phyloP scores from a whole-genome alignment of 2,797 vertebrate species.

The Coregonus sp. region DNA sequence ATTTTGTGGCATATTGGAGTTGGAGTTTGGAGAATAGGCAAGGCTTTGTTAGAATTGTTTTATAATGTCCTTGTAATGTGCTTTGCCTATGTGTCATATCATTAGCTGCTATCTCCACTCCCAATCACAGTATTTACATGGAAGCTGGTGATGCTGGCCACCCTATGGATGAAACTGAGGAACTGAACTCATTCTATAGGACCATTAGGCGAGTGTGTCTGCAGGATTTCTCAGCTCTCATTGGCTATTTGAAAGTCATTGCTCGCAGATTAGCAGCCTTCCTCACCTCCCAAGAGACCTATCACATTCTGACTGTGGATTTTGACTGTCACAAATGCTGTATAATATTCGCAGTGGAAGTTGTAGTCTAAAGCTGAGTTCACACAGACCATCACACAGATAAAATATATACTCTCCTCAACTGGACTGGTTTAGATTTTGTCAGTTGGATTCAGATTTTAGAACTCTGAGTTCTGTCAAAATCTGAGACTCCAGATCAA shows the following conservation, averaged over 20 bases:
- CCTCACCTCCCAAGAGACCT: neutral
- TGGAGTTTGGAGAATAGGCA: too few species aligned
- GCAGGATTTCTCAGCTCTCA: neutral
- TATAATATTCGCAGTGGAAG: too few species aligned
- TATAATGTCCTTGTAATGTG: too few species aligned
- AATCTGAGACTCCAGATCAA: neutral
- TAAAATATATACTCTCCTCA: too few species aligned
- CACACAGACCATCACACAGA: too few species aligned
- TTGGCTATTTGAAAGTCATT: neutral
- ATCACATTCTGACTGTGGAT: neutral
- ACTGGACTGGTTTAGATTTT: too few species aligned
- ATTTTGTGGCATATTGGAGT: too few species aligned
- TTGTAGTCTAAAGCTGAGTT: too few species aligned
- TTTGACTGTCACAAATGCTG: too few species aligned
- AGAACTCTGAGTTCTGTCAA: too few species aligned
- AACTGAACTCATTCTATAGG: neutral
- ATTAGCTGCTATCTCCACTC: neutral
- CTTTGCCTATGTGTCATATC: neutral
- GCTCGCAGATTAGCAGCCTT: neutral
- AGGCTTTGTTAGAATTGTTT: too few species aligned
- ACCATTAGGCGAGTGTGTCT: neutral
- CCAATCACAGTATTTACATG: neutral
- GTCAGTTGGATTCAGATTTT: too few species aligned
- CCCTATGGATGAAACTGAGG: neutral
- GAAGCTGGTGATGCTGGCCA: neutral